Base-by-base conservation (phyloP, 2,888 invertebrate species). In the Acanthosoma haemorrhoidale region DNA sequence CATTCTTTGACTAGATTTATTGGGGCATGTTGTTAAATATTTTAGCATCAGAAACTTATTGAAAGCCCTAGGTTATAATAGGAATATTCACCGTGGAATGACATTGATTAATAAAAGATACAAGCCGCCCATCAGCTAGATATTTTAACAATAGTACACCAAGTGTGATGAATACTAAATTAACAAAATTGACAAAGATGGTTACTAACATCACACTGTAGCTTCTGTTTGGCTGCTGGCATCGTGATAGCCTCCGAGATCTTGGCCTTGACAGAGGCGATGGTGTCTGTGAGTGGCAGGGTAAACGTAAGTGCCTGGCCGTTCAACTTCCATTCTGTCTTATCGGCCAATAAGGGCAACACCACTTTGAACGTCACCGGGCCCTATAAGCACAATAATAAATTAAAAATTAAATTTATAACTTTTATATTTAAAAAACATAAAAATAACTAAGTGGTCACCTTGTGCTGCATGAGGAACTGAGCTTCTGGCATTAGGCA, bases 151-250 rank as follows among this genome's bases (percentile, higher is more conserved):
- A n/a, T n/a, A n/a, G n/a, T n/a, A n/a, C n/a, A n/a, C n/a, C n/a
- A 13, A 36, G 13, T 36, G 9, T 36, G 13, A 36, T 36, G 38
- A 36, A 36, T 36, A 36, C 38, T 11, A 36, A 13, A 36, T 36
- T 9, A 36, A 36, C 9, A n/a, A n/a, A n/a, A n/a, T n/a, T n/a
- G n/a, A n/a, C n/a, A n/a, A n/a, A n/a, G n/a, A n/a, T 13, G 21
- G 9, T 4, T 38, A 78, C 80, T 79, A 80, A 91, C 96, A 83
- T 97, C 97, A 78, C 91, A 92, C 76, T 94, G 92, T 74, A 99
- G 84, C 80, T 99, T 97, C 82, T 99, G 98, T 80, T 99, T 99
- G 68, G 96, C 95, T 16, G 91, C 92, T 51, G 96, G 95, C 90
- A 99, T 93, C 74, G 91, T 92, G 70, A 92, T 91, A 75, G 88